Evolutionary conservation across 2,113 vertebrate species (phyloP), one percentile per base, ranked within the genome.

Genomic region (Megaceryle maxima): DNA sequence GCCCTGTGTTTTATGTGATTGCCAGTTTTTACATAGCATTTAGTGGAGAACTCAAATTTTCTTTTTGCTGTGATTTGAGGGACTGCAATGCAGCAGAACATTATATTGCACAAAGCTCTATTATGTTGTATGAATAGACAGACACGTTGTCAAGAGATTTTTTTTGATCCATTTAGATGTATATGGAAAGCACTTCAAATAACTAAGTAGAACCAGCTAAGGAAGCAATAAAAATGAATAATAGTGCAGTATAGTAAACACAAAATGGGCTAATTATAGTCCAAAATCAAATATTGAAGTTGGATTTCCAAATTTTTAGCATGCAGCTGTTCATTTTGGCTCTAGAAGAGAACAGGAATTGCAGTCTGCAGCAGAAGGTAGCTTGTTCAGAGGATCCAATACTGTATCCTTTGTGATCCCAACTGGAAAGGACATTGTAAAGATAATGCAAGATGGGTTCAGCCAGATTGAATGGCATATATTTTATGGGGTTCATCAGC

Each of bases 291-390:
- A 94, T 89, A 95, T 88, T 96, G 77, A 96, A 94, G 88, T 94
- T 97, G 50, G 70, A 94, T 95, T 96, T 96, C 96, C 92, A 95
- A 94, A 85, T 96, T 96, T 93, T 92, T 85, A 76, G 59, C 83
- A 74, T 94, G 96, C 95, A 96, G 95, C 95, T 96, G 95, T 92
- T 96, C 70, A n/a, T 97, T 96, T 87, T 96, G 96, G 95, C 96
- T 91, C 77, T 91, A 76, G 94, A 89, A 93, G 48, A 89, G 77
- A 92, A 89, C 70, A 92, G 88, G 91, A 97, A 96, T 96, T 96
- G 95, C 57, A 73, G 63, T 89, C 37, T 87, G 59, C 51, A 87
- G 74, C 88, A 96, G 87, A 94, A 94, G 60, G 81, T 82, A 91
- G 60, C 63, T 90, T 81, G 43, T 84, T 66, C 78, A 73, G 66